These are phyloP conservation scores for Pinna nobilis DNA, from an alignment of 1,140 invertebrate genomes.

Conservation along the genomic window DNA sequence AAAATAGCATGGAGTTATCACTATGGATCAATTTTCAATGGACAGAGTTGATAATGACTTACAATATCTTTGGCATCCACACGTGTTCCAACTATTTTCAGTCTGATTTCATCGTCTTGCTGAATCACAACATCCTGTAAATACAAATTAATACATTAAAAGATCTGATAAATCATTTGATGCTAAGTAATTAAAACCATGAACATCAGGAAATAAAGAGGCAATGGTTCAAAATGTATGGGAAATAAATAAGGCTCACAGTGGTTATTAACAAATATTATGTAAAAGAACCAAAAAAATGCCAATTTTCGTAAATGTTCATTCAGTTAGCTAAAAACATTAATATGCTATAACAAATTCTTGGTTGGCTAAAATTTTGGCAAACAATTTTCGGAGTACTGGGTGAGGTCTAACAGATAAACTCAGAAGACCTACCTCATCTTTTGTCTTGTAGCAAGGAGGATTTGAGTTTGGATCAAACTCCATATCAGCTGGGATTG, in stretches of 20 bases:
- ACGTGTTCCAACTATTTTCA: constrained; percentile 98
- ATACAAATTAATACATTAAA: constrained; percentile 24
- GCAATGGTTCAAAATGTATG: too few relatives aligned
- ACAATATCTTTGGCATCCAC: constrained; percentile 91
- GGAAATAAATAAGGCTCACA: too few relatives aligned
- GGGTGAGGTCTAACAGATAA: too few relatives aligned
- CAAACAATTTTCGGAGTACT: too few relatives aligned
- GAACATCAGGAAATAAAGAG: too few relatives aligned
- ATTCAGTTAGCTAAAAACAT: too few relatives aligned
- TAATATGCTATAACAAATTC: neutral
- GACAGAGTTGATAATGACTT: constrained; percentile 43
- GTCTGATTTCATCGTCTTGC: constrained; percentile 97
- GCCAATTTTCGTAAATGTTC: too few relatives aligned
- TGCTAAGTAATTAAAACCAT: too few relatives aligned
- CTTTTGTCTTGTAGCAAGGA: constrained; percentile 98
- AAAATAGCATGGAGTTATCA: neutral
- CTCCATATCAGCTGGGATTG: constrained; percentile 99
- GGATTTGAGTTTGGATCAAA: constrained; percentile 98
- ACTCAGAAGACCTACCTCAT: constrained; percentile 83
- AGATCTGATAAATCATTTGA: too few relatives aligned
- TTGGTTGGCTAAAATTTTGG: neutral
- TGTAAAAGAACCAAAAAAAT: too few relatives aligned
- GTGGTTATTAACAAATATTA: too few relatives aligned
- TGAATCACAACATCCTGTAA: constrained; percentile 94
- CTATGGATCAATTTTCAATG: neutral